Evolutionary conservation across 2,888 invertebrate genomes (phyloP).

Genomic region (Eilema depressum): DNA sequence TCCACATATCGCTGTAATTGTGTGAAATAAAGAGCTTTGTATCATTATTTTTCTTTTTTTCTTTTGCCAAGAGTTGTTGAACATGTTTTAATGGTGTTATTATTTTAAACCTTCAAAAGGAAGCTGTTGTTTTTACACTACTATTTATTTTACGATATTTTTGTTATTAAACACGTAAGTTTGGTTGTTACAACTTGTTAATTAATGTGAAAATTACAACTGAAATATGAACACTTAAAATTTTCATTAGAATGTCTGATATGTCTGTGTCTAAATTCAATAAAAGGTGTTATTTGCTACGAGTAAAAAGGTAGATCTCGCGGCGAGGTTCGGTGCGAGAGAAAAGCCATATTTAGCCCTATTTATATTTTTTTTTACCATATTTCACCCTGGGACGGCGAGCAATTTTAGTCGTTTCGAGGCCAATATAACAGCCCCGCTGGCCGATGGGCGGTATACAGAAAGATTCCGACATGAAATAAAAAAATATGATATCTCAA

Average conservation of each 20-base stretch:
- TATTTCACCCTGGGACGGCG: too few relatives aligned
- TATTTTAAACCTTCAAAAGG: constrained; percentile 27
- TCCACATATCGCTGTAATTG: constrained; percentile 78
- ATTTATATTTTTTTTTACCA: too few relatives aligned
- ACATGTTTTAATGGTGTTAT: constrained; percentile 48
- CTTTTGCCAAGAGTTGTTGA: constrained; percentile 47
- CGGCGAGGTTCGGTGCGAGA: neutral
- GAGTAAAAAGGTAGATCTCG: neutral
- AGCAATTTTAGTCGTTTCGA: too few relatives aligned
- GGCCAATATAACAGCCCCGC: too few relatives aligned
- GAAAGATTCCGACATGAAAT: too few relatives aligned
- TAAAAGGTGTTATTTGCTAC: too few relatives aligned
- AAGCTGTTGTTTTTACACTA: neutral
- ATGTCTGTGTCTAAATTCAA: neutral
- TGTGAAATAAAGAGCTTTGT: constrained; percentile 82
- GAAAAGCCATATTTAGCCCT: too few relatives aligned
- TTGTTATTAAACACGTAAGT: neutral
- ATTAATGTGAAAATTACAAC: neutral
- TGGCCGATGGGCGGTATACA: too few relatives aligned
- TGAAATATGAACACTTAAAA: neutral
- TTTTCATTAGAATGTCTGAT: neutral
- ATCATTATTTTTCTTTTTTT: constrained; percentile 75
- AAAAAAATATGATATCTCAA: too few relatives aligned
- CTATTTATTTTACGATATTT: neutral
- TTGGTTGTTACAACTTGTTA: neutral